A percentile compares a stretch with the other conserved stretches of the same genome.
Conservation (phyloP, 2,113 vertebrate genomes). For the Cariama cristata region DNA sequence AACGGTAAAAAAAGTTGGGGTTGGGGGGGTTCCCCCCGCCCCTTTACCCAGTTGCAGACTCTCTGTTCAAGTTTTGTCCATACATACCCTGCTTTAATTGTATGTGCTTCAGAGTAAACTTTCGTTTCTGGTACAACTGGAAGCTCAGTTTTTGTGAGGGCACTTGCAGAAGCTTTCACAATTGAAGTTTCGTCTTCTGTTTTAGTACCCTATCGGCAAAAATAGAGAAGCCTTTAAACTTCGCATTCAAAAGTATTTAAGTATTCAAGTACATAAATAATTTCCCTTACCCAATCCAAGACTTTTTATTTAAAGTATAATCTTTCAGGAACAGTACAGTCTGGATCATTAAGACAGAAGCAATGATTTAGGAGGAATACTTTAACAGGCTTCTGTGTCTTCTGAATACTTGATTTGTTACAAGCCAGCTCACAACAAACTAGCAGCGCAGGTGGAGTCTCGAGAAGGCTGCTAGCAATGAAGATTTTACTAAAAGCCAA, state of each 20-base stretch:
- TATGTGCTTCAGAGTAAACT: not conserved
- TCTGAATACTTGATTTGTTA: not conserved
- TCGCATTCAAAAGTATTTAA: not conserved
- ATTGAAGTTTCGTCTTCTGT: constrained; percentile 12
- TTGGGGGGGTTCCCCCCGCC: not conserved
- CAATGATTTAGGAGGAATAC: not conserved
- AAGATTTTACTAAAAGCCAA: not conserved
- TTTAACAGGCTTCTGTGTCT: not conserved
- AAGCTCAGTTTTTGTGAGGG: constrained; percentile 41
- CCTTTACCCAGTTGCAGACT: not conserved
- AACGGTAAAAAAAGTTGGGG: not conserved
- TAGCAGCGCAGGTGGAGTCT: not conserved
- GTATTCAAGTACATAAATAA: not conserved
- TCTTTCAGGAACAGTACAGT: not conserved
- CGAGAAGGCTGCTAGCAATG: not conserved
- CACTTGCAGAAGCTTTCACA: not conserved
- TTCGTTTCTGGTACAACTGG: not conserved
- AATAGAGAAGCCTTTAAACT: not conserved
- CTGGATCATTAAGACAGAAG: not conserved
- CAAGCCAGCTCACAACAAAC: not conserved
- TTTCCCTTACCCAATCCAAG: not conserved
- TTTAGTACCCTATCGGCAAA: constrained; percentile 63
- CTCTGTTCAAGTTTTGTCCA: not conserved
- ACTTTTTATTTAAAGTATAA: not conserved
- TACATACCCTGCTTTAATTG: constrained; percentile 58